These are phyloP conservation scores for Hycleus cichorii DNA, from an alignment of 1,140 invertebrate species.

Conservation along the genomic window DNA sequence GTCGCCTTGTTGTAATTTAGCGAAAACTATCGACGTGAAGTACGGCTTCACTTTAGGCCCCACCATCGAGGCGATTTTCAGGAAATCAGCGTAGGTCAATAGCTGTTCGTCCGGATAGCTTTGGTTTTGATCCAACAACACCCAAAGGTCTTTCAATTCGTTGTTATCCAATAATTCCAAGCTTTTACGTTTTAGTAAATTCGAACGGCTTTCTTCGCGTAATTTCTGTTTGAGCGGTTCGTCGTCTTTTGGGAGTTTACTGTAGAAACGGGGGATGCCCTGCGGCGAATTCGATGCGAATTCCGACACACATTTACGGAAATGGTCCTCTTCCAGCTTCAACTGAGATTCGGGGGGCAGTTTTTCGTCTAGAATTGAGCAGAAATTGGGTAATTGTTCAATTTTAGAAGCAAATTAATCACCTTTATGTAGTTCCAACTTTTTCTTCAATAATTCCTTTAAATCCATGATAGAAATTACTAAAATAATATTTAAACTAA, in stretches of 20 bases:
- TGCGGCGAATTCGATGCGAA: constrained; percentile 48
- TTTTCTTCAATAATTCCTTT: constrained; percentile 30
- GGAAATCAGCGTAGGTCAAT: constrained; percentile 80
- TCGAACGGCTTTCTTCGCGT: constrained; percentile 77
- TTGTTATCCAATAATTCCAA: constrained; percentile 77
- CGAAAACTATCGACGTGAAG: constrained; percentile 78
- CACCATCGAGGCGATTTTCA: constrained; percentile 62
- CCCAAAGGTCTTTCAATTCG: constrained; percentile 80
- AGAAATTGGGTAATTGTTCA: neutral
- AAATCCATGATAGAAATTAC: constrained; percentile 28
- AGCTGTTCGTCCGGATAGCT: constrained; percentile 70
- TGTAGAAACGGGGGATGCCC: constrained; percentile 71
- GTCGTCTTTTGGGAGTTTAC: constrained; percentile 67
- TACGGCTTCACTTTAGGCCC: constrained; percentile 58
- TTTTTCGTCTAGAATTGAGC: constrained; percentile 23
- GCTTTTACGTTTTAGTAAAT: constrained; percentile 78
- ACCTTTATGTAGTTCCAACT: constrained; percentile 24
- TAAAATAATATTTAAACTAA: no score
- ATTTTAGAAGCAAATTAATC: neutral
- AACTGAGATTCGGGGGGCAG: constrained; percentile 29
- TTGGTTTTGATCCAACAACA: constrained; percentile 72
- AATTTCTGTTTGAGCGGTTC: constrained; percentile 71
- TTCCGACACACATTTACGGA: constrained; percentile 48
- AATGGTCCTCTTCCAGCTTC: constrained; percentile 47
- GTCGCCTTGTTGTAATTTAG: constrained; percentile 76